Evolutionary conservation across 2,888 invertebrate species (phyloP), one percentile per base, ranked within the genome.

Genomic region (Phengaris alcon): DNA sequence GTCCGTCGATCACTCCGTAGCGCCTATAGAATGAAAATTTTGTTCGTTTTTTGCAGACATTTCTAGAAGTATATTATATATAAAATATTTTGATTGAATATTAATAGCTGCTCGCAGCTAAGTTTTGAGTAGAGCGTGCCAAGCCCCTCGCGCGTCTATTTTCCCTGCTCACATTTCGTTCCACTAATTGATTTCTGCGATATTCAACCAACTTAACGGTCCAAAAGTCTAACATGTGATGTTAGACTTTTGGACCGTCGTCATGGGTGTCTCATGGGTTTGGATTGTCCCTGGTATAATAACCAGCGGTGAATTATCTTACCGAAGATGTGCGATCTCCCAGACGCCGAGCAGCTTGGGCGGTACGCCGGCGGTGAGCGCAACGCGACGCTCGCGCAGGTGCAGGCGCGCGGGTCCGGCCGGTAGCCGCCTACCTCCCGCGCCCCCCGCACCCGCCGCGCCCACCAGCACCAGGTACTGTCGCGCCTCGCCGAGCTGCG

Each of bases 391-490:
- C 84, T 96, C 96, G 84, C 96, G 96, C 76, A 98, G 95, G 88
- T 97, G 97, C 82, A 98, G 93, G 77, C 96, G 94, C 73, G 97
- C 97, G 4, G 97, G 97, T 0, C 98, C 98, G 7, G 95, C 94
- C 13, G 96, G 94, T 76, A 97, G 92, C 84, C 97, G 96, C 80
- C 80, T 81, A 76, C 80, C 78, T 52, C 80, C 79, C 2, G 81
- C 79, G 46, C 76, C 79, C 10, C 76, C 79, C 12, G 79, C 68
- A 46, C 75, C 77, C 7, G 76, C 77, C 8, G 48, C 48, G 48
- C 79, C 85, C 79, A 89, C 85, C 82, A 90, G 83, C 82, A 91
- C 91, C 78, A 88, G 79, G 84, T 87, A 89, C 78, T 86, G 85
- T 9, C 88, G 87, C 57, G 90, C 82, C 79, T 85, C 86, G 75